Conservation (phyloP, 2,113 vertebrate genomes). For the Isurus oxyrinchus region DNA sequence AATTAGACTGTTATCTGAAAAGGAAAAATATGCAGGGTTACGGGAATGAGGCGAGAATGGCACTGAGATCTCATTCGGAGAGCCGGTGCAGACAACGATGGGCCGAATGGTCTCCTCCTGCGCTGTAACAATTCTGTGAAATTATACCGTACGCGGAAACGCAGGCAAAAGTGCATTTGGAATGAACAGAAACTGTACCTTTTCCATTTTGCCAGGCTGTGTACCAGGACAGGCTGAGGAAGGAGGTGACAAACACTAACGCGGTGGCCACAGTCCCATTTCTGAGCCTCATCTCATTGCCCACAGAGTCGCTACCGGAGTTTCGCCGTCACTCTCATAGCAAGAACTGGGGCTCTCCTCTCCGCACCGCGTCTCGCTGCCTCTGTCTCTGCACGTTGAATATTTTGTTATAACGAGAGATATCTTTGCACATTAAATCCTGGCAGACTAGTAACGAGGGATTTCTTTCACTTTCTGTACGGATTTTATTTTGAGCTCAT, state of each 20-base stretch:
- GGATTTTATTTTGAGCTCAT: neutral
- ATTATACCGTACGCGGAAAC: no score
- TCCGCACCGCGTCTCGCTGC: neutral
- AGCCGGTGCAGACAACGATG: no score
- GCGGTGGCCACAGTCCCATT: conserved; percentile 98
- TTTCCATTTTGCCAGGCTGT: conserved; percentile 98
- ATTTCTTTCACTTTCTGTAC: neutral
- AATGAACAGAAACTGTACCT: conserved; percentile 58
- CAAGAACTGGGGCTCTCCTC: neutral
- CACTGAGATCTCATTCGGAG: no score
- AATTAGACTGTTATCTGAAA: no score
- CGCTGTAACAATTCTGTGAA: no score
- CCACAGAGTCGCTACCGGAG: conserved; percentile 27
- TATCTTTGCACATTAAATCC: neutral
- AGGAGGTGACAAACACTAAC: conserved; percentile 89
- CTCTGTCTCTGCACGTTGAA: neutral
- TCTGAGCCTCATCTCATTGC: conserved; percentile 99
- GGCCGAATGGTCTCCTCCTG: no score
- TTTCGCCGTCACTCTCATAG: conserved; percentile 30
- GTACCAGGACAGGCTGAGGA: conserved; percentile 97
- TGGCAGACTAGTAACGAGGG: neutral
- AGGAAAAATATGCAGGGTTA: no score
- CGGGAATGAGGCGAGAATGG: neutral
- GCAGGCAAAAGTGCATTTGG: neutral
- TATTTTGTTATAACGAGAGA: neutral